These are phyloP conservation scores for Chirona hameri DNA, from an alignment of 2,888 invertebrate genomes.

Conservation along the genomic window DNA sequence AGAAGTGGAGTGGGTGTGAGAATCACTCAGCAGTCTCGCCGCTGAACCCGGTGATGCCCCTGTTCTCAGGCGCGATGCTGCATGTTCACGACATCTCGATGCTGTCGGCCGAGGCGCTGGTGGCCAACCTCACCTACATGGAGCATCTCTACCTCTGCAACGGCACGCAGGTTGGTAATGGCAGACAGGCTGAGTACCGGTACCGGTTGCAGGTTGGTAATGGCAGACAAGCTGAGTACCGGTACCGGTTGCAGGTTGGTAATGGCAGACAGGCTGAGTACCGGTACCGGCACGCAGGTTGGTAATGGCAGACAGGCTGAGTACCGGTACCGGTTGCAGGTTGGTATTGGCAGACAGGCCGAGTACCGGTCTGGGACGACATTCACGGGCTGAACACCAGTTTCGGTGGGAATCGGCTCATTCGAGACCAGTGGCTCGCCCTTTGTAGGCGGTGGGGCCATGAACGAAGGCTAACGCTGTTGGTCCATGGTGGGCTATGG, in stretches of 20 bases:
- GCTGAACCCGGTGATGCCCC: neutral
- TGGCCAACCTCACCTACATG: slow-evolving; percentile 42
- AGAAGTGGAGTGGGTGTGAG: too few relatives aligned
- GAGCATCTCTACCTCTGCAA: slow-evolving; percentile 44
- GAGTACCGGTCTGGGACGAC: neutral
- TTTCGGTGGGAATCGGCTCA: too few relatives aligned
- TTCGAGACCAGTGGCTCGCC: too few relatives aligned
- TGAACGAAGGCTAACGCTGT: too few relatives aligned
- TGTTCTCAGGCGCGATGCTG: slow-evolving; percentile 43
- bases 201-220: neutral
- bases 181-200: neutral
- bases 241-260: too few relatives aligned
- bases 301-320: neutral
- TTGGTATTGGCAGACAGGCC: neutral
- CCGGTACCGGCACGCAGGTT: slow-evolving; percentile 33
- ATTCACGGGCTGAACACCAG: too few relatives aligned
- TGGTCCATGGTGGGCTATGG: too few relatives aligned
- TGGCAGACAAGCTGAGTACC: neutral
- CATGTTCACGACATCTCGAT: slow-evolving; percentile 45
- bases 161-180: slow-evolving; percentile 32
- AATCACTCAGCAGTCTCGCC: too few relatives aligned
- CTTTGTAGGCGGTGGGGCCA: too few relatives aligned
- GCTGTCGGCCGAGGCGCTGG: slow-evolving; percentile 42
- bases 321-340: slow-evolving; percentile 8
- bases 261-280: neutral